A percentile compares a stretch with the other conserved stretches of the same genome.
These are phyloP conservation scores for Melanerpes formicivorus DNA, from an alignment of 2,113 vertebrate genomes.

Conservation along the genomic window DNA sequence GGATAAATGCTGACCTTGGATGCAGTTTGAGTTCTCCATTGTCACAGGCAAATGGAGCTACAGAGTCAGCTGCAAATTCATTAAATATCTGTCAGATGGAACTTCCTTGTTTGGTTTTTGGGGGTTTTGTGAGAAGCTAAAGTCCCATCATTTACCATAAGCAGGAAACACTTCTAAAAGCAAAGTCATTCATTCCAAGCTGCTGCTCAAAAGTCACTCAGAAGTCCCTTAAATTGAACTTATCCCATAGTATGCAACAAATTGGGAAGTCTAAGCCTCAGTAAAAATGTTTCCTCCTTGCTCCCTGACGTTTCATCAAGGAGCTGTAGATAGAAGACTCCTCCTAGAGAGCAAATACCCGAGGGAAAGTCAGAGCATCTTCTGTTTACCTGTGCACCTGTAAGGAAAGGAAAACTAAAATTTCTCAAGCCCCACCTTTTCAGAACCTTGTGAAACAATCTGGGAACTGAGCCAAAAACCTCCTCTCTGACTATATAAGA, in stretches of 20 bases:
- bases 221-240: not conserved
- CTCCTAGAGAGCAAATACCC: conserved; percentile 69
- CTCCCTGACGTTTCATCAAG: not conserved
- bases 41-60: not conserved
- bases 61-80: not conserved
- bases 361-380: conserved; percentile 50
- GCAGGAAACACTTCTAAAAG: not conserved
- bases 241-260: not conserved
- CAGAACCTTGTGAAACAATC: conserved; percentile 59
- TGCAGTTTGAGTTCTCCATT: not conserved
- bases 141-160: not conserved
- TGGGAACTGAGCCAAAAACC: conserved; percentile 67
- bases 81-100: not conserved
- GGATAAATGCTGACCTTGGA: not conserved
- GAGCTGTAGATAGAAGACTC: conserved; percentile 37
- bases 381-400: conserved; percentile 70
- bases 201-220: not conserved
- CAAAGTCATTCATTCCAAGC: not conserved
- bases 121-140: not conserved
- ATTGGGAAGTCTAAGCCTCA: not conserved
- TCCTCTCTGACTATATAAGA: conserved; percentile 75
- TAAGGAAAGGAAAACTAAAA: conserved; percentile 48
- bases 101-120: not conserved
- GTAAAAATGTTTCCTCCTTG: conserved; percentile 9
- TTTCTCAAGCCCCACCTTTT: conserved; percentile 61